phyloP scores from a whole-genome alignment of 2,888 invertebrate genomes.

The Alloplasta piceator region DNA sequence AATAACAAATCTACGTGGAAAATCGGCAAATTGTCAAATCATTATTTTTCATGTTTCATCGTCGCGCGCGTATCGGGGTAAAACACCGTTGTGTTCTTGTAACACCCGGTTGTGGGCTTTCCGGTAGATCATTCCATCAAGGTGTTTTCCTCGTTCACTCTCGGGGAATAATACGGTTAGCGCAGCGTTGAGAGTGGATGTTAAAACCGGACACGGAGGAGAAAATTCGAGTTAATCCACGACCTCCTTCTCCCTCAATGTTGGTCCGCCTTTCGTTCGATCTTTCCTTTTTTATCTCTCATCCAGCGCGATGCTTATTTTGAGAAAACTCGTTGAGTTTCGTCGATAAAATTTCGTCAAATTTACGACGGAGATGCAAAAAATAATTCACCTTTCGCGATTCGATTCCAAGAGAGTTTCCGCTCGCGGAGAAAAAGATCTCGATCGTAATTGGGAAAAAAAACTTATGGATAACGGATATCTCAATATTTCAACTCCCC shows the following conservation, averaged over 20 bases:
- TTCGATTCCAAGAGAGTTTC: conserved; percentile 4
- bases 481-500: conserved; percentile 24
- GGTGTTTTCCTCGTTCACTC: conserved; percentile 46
- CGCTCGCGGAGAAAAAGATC: background rate
- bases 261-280: background rate
- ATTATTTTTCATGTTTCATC: too few species aligned
- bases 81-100: conserved; percentile 38
- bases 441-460: background rate
- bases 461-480: conserved; percentile 3
- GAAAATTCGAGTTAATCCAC: conserved; percentile 25
- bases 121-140: conserved; percentile 58
- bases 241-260: background rate
- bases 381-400: conserved; percentile 27
- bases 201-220: conserved; percentile 40
- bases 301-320: background rate
- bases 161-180: conserved; percentile 51
- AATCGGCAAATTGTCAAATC: too few species aligned
- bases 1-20: too few species aligned
- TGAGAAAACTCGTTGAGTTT: too few species aligned
- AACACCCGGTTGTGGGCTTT: conserved; percentile 23
- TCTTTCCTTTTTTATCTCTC: background rate
- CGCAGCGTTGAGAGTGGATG: conserved; percentile 43
- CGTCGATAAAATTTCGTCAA: background rate
- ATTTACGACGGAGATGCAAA: background rate
- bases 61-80: conserved; percentile 31